Evolutionary conservation across 2,797 vertebrate species (phyloP).

Genomic region (Cheirogaleus major): DNA sequence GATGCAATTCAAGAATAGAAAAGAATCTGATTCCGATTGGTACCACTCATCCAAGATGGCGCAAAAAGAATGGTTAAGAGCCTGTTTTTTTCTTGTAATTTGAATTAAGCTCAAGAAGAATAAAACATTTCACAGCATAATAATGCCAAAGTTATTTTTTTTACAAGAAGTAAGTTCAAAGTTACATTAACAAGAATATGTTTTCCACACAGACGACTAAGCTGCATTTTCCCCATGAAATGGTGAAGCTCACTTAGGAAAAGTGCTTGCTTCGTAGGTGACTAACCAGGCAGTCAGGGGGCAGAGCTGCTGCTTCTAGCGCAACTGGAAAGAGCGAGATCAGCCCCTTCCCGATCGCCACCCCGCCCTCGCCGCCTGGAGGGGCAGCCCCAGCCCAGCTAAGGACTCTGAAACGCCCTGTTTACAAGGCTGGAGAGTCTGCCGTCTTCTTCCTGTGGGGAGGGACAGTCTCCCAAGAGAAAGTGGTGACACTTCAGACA

Average conservation of each 20-base stretch:
- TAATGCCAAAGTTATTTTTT: neutral
- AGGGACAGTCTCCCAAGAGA: neutral
- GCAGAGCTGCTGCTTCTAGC: neutral
- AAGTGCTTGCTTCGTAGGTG: neutral
- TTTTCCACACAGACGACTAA: neutral
- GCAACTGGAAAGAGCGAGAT: neutral
- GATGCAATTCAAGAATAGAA: neutral
- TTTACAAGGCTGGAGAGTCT: neutral
- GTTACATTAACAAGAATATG: neutral
- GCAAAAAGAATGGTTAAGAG: neutral
- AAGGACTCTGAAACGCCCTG: neutral
- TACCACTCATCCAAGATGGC: neutral
- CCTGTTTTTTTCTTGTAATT: neutral
- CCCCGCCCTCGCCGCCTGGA: neutral
- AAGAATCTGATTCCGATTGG: neutral
- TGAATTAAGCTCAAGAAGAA: neutral
- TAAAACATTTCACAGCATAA: neutral
- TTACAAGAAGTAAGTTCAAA: neutral
- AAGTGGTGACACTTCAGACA: neutral
- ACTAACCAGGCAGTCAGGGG: neutral
- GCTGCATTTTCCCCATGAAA: neutral
- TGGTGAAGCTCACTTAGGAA: neutral
- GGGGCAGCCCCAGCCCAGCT: neutral
- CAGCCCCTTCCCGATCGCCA: neutral
- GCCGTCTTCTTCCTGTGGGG: neutral